Evolutionary conservation across 2,888 invertebrate species (phyloP).

Genomic region (Pristionchus maxplancki): DNA sequence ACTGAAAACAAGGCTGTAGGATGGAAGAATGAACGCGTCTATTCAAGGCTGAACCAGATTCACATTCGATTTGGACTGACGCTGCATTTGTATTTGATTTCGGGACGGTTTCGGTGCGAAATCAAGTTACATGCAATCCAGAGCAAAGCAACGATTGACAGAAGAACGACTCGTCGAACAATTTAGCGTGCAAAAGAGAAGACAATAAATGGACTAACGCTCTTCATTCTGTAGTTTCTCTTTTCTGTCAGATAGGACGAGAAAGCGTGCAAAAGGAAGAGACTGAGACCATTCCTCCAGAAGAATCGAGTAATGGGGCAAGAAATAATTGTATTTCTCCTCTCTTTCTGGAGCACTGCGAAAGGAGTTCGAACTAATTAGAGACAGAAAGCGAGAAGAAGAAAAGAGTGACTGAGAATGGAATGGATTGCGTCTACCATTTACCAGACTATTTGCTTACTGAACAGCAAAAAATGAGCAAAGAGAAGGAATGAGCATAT

Average conservation of each 20-base stretch:
- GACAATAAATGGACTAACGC: not conserved
- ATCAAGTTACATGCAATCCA: not conserved
- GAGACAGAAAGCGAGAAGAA: not conserved
- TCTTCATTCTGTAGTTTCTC: too few species aligned
- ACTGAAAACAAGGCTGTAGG: too few species aligned
- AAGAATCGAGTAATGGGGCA: not conserved
- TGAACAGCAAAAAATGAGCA: not conserved
- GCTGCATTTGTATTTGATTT: not conserved
- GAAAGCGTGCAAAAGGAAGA: not conserved
- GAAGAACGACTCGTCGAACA: not conserved
- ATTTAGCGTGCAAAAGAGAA: not conserved
- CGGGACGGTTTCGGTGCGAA: not conserved
- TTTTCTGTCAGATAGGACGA: too few species aligned
- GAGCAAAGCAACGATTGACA: not conserved
- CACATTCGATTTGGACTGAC: not conserved
- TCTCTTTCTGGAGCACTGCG: not conserved
- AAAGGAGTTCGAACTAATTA: conserved; percentile 19
- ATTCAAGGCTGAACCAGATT: too few species aligned
- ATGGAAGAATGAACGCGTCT: not conserved
- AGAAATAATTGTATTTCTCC: conserved; percentile 15
- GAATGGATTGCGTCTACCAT: not conserved
- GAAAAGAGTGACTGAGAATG: not conserved
- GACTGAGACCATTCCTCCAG: not conserved
- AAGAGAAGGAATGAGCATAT: not conserved
- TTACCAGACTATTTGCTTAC: conserved; percentile 9